A percentile compares a stretch with the other conserved stretches of the same genome.
Conservation (phyloP, 1,140 invertebrate genomes). For the Pseudomyrmex cubaensis region DNA sequence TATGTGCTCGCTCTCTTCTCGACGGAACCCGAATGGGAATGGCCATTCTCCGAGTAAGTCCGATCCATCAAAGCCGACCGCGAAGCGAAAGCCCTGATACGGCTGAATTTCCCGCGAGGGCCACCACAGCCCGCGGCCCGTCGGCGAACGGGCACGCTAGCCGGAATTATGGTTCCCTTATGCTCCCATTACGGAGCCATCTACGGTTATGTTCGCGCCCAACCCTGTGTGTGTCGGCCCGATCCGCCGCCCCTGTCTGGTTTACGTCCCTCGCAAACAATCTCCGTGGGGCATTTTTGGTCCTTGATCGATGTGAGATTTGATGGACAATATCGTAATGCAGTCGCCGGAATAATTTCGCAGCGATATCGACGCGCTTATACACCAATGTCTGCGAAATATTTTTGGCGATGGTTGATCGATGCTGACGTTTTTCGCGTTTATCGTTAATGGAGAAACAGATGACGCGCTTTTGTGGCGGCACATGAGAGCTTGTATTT, state of each 20-base stretch:
- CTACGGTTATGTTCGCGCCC: slow-evolving; percentile 43
- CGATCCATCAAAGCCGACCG: slow-evolving; percentile 73
- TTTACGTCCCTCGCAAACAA: slow-evolving; percentile 64
- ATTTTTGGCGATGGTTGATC: slow-evolving; percentile 38
- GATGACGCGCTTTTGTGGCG: slow-evolving; percentile 50
- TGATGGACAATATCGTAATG: slow-evolving; percentile 62
- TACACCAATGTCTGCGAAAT: not conserved
- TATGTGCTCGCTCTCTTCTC: not conserved
- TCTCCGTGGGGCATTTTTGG: slow-evolving; percentile 52
- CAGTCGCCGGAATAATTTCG: slow-evolving; percentile 54
- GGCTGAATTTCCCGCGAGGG: slow-evolving; percentile 74
- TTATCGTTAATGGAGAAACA: slow-evolving; percentile 31
- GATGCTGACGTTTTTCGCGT: slow-evolving; percentile 50
- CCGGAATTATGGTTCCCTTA: slow-evolving; percentile 81
- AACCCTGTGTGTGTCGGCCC: not conserved
- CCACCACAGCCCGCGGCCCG: slow-evolving; percentile 41
- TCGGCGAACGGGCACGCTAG: slow-evolving; percentile 71
- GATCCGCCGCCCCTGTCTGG: slow-evolving; percentile 4
- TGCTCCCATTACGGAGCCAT: slow-evolving; percentile 77
- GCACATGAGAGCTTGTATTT: slow-evolving; percentile 20
- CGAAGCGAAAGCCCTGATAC: slow-evolving; percentile 67
- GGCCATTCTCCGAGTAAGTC: slow-evolving; percentile 34
- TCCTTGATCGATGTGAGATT: slow-evolving; percentile 57
- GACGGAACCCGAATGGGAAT: not conserved
- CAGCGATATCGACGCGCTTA: slow-evolving; percentile 6